A percentile compares a stretch with the other conserved stretches of the same genome.
These are phyloP conservation scores for Chrosomus eos DNA, from an alignment of 2,797 vertebrate species.

Conservation along the genomic window DNA sequence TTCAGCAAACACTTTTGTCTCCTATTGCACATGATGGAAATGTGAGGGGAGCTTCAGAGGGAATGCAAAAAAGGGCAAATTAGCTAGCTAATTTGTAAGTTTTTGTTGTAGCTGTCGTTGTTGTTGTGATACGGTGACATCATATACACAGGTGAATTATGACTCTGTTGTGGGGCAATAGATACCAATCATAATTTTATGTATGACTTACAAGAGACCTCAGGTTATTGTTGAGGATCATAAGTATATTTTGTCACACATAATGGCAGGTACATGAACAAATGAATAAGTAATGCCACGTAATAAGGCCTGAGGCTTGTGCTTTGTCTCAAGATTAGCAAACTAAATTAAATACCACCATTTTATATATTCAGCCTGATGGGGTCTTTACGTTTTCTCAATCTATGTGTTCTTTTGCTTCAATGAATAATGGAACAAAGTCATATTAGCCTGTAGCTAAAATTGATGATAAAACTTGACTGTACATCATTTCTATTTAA, in stretches of 20 bases:
- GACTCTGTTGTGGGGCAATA: conserved; percentile 62
- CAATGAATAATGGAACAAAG: conserved; percentile 61
- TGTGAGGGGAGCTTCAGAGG: conserved; percentile 49
- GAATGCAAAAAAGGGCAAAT: conserved; percentile 31
- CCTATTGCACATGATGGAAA: conserved; percentile 62
- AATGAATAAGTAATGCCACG: conserved; percentile 76
- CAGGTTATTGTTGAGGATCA: conserved; percentile 60
- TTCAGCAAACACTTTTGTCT: conserved; percentile 76
- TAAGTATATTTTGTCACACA: conserved; percentile 66
- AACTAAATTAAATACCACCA: conserved; percentile 74
- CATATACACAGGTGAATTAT: conserved; percentile 67
- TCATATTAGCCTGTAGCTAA: conserved; percentile 44
- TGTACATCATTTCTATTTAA: conserved; percentile 9
- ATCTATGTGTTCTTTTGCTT: conserved; percentile 68
- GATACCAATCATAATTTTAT: conserved; percentile 65
- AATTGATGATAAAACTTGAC: conserved; percentile 1
- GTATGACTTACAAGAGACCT: conserved; percentile 61
- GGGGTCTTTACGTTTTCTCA: conserved; percentile 59
- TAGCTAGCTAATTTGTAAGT: conserved; percentile 70
- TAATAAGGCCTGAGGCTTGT: conserved; percentile 66
- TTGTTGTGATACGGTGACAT: conserved; percentile 25
- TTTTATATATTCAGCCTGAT: conserved; percentile 69
- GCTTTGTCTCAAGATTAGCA: conserved; percentile 76
- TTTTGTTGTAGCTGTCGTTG: conserved; percentile 46
- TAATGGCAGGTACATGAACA: conserved; percentile 73